Evolutionary conservation across 2,888 invertebrate species (phyloP).

Genomic region (Drosophila setosimentum): DNA sequence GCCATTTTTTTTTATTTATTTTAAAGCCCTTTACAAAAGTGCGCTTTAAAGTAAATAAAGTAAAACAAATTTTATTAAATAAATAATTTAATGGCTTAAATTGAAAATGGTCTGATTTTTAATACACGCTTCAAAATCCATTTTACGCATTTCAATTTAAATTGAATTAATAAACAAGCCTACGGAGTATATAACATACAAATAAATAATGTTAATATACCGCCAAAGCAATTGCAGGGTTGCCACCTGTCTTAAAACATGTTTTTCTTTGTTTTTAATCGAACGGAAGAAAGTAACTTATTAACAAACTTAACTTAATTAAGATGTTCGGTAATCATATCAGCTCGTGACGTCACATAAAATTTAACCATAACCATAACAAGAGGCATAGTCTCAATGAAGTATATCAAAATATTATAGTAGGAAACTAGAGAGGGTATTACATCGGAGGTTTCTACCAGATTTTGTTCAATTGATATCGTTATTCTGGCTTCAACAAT

Average conservation of each 20-base stretch:
- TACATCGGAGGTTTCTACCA: neutral
- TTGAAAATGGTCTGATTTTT: neutral
- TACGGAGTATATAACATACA: neutral
- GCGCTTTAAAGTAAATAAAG: neutral
- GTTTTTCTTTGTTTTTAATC: neutral
- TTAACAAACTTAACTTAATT: neutral
- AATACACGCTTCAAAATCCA: neutral
- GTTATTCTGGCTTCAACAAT: conserved; percentile 32
- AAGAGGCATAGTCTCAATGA: too few relatives aligned
- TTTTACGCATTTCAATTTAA: neutral
- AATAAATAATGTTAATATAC: neutral
- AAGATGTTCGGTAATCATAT: neutral
- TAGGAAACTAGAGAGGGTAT: conserved; percentile 9
- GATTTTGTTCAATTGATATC: conserved; percentile 7
- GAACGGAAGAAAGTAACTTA: neutral
- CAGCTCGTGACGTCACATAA: too few relatives aligned
- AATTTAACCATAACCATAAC: neutral
- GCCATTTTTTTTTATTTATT: conserved; percentile 9
- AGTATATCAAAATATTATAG: neutral
- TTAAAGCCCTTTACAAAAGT: neutral
- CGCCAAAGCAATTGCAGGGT: too few relatives aligned
- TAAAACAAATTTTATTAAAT: neutral
- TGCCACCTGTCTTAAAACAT: too few relatives aligned
- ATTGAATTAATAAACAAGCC: neutral
- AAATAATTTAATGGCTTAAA: neutral